phyloP scores from a whole-genome alignment of 2,888 invertebrate genomes.

The Rhogogaster chlorosoma region DNA sequence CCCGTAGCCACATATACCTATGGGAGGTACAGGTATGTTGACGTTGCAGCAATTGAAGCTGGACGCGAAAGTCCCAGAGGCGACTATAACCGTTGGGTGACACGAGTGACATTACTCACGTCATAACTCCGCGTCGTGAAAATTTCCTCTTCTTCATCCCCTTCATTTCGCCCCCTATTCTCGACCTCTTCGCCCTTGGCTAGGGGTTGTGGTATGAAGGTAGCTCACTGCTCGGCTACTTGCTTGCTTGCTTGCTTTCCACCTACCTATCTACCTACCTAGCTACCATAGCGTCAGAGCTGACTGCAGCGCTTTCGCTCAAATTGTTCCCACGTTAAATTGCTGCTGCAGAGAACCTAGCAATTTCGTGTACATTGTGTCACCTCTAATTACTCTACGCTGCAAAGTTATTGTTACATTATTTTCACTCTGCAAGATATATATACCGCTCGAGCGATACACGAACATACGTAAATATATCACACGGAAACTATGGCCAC shows the following conservation, averaged over 20 bases:
- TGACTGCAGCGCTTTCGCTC: slow-evolving; percentile 50
- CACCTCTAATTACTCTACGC: slow-evolving; percentile 45
- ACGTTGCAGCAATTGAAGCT: slow-evolving; percentile 39
- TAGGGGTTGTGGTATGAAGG: not conserved
- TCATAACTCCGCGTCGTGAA: slow-evolving; percentile 47
- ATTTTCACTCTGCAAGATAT: slow-evolving; percentile 15
- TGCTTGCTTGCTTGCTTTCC: not conserved
- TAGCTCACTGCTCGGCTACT: not conserved
- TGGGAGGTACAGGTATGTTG: not conserved
- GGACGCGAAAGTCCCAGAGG: slow-evolving; percentile 42
- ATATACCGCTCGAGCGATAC: not conserved
- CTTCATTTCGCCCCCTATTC: not conserved
- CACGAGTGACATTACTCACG: slow-evolving; percentile 48
- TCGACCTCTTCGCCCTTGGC: slow-evolving; percentile 43
- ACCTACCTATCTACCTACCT: slow-evolving; percentile 9
- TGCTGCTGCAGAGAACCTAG: slow-evolving; percentile 41
- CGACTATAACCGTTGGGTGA: slow-evolving; percentile 33
- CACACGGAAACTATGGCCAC: not conserved
- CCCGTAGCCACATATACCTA: not conserved
- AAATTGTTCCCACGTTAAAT: slow-evolving; percentile 49
- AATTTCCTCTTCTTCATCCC: slow-evolving; percentile 10
- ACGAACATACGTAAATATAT: not conserved
- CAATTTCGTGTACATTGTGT: slow-evolving; percentile 49
- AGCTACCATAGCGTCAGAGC: slow-evolving; percentile 18
- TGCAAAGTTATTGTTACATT: slow-evolving; percentile 48